Evolutionary conservation across 2,888 invertebrate genomes (phyloP), one percentile per base, ranked within the genome.

Genomic region (Neocrepidodera transversa): DNA sequence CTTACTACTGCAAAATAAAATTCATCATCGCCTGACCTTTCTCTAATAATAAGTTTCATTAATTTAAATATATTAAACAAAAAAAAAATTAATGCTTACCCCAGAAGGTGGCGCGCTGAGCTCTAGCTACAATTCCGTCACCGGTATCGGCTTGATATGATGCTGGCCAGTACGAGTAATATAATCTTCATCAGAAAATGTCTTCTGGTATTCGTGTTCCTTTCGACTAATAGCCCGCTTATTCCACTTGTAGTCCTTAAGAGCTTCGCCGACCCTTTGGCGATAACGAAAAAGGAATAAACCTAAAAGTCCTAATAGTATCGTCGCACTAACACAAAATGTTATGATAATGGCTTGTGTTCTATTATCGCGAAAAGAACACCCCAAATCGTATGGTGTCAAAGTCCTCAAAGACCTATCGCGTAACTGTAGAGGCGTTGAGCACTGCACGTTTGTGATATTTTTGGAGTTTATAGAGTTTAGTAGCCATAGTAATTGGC

Each of bases 91-190:
- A 18, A 3, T n/a, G 49, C 63, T 60, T 50, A 63, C 84, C 88
- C 84, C 88, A 84, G 80, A 74, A 72, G 86, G 89, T 84, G 92
- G 91, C 87, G 92, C 92, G 91, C 92, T 91, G 83, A 92, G 90
- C 86, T 93, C 92, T 92, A 93, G 93, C 92, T 93, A 93, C 91
- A 93, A 92, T 80, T 93, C 93, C 84, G 93, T 93, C 74, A 93
- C 92, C 69, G 93, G 93, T 75, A 93, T 90, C 14, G 91, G 90
- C 76, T 87, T 84, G 64, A 83, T 78, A 75, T 84, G 75, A 74
- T 79, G 81, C 65, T 81, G 81, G 64, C 86, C 85, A 52, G 87
- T 84, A 55, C 89, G 84, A 64, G 88, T 87, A 75, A 89, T 88
- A 80, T 91, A 92, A 78, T 93, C 93, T 76, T 93, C 93, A 71